A percentile compares a stretch with the other conserved stretches of the same genome.
Conservation (phyloP, 2,113 vertebrate species). For the Plestiodon gilberti region DNA sequence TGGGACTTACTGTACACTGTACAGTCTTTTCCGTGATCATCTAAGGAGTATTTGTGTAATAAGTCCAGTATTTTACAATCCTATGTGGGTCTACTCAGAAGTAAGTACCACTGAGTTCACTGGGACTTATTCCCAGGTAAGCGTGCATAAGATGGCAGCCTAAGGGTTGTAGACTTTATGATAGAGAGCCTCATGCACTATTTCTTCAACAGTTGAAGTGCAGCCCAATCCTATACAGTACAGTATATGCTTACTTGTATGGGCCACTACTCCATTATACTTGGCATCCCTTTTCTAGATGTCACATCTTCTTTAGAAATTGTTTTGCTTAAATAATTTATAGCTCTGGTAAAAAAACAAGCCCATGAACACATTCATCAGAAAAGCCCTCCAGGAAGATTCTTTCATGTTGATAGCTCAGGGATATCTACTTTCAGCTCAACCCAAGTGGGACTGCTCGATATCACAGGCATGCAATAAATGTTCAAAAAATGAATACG, state of each 20-base stretch:
- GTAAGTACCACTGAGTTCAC: too few relatives aligned
- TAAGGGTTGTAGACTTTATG: not conserved
- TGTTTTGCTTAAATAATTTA: constrained; percentile 15
- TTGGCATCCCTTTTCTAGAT: not conserved
- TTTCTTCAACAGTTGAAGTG: not conserved
- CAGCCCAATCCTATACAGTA: not conserved
- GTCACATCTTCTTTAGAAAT: constrained; percentile 19
- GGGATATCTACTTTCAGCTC: not conserved
- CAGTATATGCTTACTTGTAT: not conserved
- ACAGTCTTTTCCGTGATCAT: not conserved
- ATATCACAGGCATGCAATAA: not conserved
- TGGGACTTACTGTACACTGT: too few relatives aligned
- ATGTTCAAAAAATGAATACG: not conserved
- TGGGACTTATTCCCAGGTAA: too few relatives aligned
- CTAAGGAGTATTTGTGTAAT: not conserved
- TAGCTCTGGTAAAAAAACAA: constrained; percentile 29
- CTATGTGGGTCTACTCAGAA: too few relatives aligned
- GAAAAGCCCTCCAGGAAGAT: not conserved
- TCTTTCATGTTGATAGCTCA: not conserved
- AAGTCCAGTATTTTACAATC: not conserved
- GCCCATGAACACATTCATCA: not conserved
- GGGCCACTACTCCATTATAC: constrained; percentile 5
- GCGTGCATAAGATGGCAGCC: too few relatives aligned
- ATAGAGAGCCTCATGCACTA: not conserved
- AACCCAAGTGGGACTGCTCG: not conserved